These are phyloP conservation scores for Picathartes gymnocephalus DNA, from an alignment of 2,113 vertebrate genomes.

Conservation along the genomic window DNA sequence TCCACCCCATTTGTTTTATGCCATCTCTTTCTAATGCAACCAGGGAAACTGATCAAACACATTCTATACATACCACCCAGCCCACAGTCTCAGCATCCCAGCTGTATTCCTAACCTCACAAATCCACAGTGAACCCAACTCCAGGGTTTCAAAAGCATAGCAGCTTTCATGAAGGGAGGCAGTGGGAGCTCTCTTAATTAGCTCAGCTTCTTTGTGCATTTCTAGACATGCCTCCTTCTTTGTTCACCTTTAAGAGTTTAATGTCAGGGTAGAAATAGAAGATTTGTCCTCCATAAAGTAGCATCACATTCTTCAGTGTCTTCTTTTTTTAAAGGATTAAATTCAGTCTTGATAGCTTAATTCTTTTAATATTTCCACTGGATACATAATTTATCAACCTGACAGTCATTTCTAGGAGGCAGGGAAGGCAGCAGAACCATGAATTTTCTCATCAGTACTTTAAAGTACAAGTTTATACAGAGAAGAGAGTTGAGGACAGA, in stretches of 20 bases:
- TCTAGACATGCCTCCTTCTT: conserved; percentile 32
- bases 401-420: background rate
- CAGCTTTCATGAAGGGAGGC: conserved; percentile 53
- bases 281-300: background rate
- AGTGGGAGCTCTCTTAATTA: conserved; percentile 54
- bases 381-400: background rate
- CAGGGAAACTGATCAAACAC: conserved; percentile 76
- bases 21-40: conserved; percentile 63
- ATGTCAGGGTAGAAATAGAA: background rate
- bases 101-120: conserved; percentile 70
- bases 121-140: conserved; percentile 64
- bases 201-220: conserved; percentile 11
- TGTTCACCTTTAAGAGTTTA: conserved; percentile 29
- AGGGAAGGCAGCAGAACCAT: background rate
- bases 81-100: conserved; percentile 72
- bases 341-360: background rate
- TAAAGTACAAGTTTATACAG: background rate
- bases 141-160: conserved; percentile 64
- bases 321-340: conserved; percentile 3
- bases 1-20: conserved; percentile 55
- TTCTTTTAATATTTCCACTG: background rate
- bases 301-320: background rate
- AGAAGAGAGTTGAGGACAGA: background rate
- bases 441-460: background rate
- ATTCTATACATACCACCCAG: conserved; percentile 74